These are phyloP conservation scores for Sceliomorpha sp. DNA, from an alignment of 2,888 invertebrate species.

Conservation along the genomic window DNA sequence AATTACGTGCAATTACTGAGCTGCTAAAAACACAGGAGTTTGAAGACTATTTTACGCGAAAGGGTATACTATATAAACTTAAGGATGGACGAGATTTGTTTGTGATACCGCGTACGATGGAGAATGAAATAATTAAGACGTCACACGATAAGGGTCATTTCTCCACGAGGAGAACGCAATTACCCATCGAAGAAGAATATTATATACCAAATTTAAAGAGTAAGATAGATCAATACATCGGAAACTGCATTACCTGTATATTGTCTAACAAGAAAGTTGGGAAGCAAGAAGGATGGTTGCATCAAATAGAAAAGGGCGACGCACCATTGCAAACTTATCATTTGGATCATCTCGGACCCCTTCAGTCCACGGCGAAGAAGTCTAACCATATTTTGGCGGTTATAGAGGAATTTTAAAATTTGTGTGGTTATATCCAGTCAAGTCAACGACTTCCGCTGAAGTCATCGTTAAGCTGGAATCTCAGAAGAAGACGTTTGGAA, in stretches of 20 bases:
- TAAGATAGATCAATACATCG: slow-evolving; percentile 19
- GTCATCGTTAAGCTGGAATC: slow-evolving; percentile 14
- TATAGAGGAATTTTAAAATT: slow-evolving; percentile 28
- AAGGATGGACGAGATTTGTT: slow-evolving; percentile 14
- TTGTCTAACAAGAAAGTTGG: slow-evolving; percentile 24
- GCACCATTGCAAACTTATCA: slow-evolving; percentile 27
- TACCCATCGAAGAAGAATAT: slow-evolving; percentile 17
- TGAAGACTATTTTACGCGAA: slow-evolving; percentile 12
- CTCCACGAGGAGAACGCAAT: slow-evolving; percentile 2
- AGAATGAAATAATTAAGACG: slow-evolving; percentile 14
- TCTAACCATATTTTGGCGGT: slow-evolving; percentile 21
- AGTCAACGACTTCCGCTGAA: slow-evolving; percentile 21
- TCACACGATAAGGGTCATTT: slow-evolving; percentile 25
- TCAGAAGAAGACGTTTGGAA: slow-evolving; percentile 21
- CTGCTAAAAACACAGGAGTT: slow-evolving; percentile 9
- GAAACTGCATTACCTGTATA: slow-evolving; percentile 30
- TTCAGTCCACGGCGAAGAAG: slow-evolving; percentile 22
- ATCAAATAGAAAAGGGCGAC: slow-evolving; percentile 29
- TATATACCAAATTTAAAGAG: slow-evolving; percentile 22
- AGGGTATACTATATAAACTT: slow-evolving; percentile 11
- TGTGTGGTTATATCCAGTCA: slow-evolving; percentile 30
- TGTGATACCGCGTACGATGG: slow-evolving; percentile 19
- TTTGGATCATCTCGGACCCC: slow-evolving; percentile 21
- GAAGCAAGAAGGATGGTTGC: slow-evolving; percentile 36
- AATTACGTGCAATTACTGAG: slow-evolving; percentile 8